A percentile compares a stretch with the other conserved stretches of the same genome.
Conservation (phyloP, 2,888 invertebrate genomes). For the Coenonympha arcania region DNA sequence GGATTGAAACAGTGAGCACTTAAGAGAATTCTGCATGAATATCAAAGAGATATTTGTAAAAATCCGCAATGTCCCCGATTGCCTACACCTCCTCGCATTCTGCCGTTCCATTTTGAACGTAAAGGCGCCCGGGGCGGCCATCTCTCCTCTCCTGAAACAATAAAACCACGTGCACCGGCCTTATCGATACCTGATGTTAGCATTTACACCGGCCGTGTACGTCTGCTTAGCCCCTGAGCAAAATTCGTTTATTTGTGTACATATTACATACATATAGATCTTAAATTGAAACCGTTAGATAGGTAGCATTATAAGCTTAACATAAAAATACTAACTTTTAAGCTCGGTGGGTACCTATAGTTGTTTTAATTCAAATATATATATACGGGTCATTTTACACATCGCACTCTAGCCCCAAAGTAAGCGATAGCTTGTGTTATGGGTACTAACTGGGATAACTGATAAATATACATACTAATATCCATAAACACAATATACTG, state of each 20-base stretch:
- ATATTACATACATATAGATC: too few species aligned
- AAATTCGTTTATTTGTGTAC: not conserved
- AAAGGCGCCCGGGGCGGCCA: conserved; percentile 20
- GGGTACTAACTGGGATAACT: too few species aligned
- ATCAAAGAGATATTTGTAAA: conserved; percentile 8
- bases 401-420: too few species aligned
- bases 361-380: too few species aligned
- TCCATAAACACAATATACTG: too few species aligned
- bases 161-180: conserved; percentile 25
- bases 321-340: too few species aligned
- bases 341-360: too few species aligned
- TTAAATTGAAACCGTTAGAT: too few species aligned
- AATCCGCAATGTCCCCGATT: conserved; percentile 11
- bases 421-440: too few species aligned
- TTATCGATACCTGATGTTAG: conserved; percentile 24
- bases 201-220: conserved; percentile 11
- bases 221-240: not conserved
- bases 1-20: not conserved
- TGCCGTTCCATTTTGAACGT: conserved; percentile 13
- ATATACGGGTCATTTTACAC: too few species aligned
- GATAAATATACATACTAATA: too few species aligned
- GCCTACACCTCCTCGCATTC: conserved; percentile 19
- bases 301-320: too few species aligned
- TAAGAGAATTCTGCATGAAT: conserved; percentile 1
- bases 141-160: conserved; percentile 17